Percentiles rank a stretch among this genome's conserved stretches.
Conservation (phyloP, 1,140 invertebrate species). For the Bursaphelenchus mucronatus region DNA sequence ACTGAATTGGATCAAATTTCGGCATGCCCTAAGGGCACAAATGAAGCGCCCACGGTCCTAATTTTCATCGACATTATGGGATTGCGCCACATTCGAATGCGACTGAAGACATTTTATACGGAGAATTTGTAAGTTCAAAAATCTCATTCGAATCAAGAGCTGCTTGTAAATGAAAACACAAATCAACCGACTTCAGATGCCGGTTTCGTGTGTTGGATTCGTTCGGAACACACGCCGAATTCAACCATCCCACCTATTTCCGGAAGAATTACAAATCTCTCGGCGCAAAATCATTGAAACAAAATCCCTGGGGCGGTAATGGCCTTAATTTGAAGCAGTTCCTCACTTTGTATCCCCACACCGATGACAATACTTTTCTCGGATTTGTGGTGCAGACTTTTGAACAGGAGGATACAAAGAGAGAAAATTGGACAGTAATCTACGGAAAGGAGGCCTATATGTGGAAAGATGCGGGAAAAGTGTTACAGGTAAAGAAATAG, state of each 20-base stretch:
- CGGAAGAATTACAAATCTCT: slow-evolving; percentile 58
- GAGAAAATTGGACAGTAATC: slow-evolving; percentile 61
- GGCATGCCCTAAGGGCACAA: neutral
- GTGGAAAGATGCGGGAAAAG: slow-evolving; percentile 60
- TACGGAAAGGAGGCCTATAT: slow-evolving; percentile 64
- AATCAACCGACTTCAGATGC: slow-evolving; percentile 57
- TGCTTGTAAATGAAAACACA: neutral
- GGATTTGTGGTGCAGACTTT: slow-evolving; percentile 62
- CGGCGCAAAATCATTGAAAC: slow-evolving; percentile 26
- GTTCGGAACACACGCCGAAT: slow-evolving; percentile 63
- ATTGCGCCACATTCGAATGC: slow-evolving; percentile 60
- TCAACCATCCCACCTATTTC: slow-evolving; percentile 61
- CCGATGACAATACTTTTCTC: slow-evolving; percentile 64
- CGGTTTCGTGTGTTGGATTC: slow-evolving; percentile 63
- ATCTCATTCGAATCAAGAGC: neutral
- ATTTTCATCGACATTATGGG: slow-evolving; percentile 63
- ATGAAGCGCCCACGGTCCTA: slow-evolving; percentile 36
- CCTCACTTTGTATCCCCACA: slow-evolving; percentile 64
- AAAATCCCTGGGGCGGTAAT: slow-evolving; percentile 63
- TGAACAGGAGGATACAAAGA: slow-evolving; percentile 28
- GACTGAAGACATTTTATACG: slow-evolving; percentile 56
- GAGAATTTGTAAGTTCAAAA: slow-evolving; percentile 57
- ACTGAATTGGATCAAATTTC: neutral
- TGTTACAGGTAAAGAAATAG: slow-evolving; percentile 19
- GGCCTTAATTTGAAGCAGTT: slow-evolving; percentile 62